Evolutionary conservation across 2,113 vertebrate genomes (phyloP).

Genomic region (Elephantulus edwardii): DNA sequence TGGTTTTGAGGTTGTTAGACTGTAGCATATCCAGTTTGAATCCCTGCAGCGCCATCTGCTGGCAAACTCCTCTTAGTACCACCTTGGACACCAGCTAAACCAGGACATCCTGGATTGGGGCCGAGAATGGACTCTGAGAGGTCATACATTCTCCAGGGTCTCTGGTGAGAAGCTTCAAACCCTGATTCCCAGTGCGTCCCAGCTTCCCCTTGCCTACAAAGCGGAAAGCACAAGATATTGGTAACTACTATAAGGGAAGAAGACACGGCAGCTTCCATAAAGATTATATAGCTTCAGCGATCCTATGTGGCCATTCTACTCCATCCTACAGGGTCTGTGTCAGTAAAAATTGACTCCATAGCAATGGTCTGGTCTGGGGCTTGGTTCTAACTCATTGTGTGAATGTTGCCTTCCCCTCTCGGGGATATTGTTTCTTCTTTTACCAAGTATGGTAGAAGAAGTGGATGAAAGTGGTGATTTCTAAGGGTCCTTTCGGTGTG

Average conservation of each 20-base stretch:
- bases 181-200: accelerated
- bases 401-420: neutral
- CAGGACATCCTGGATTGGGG: accelerated
- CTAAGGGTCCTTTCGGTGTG: neutral
- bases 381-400: accelerated
- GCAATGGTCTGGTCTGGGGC: too few species aligned
- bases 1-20: neutral
- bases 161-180: accelerated
- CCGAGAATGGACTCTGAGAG: accelerated
- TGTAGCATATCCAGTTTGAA: neutral
- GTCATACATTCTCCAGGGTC: neutral
- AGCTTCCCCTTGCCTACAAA: neutral
- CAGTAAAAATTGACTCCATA: too few species aligned
- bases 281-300: too few species aligned
- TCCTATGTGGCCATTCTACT: too few species aligned
- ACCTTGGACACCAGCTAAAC: neutral
- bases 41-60: constrained; percentile 78
- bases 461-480: neutral
- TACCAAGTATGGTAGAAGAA: neutral
- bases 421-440: neutral
- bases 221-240: too few species aligned
- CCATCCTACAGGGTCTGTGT: too few species aligned
- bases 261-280: too few species aligned
- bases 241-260: too few species aligned
- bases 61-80: constrained; percentile 17